Conservation (phyloP, 2,888 invertebrate genomes). For the Pristionchus maxplancki region DNA sequence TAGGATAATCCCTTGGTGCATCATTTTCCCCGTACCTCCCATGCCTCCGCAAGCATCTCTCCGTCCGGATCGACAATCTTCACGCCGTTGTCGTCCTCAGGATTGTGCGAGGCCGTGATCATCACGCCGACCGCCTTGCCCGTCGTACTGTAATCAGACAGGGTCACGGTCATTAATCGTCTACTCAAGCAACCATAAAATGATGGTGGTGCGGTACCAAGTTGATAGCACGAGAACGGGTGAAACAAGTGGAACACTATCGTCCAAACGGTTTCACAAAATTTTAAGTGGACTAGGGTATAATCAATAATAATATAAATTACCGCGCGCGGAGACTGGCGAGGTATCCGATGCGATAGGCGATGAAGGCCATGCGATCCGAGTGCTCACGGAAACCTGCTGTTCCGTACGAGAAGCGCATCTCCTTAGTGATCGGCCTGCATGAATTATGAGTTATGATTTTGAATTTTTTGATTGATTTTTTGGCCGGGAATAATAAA, state of each 20-base stretch:
- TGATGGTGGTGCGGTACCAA: too few relatives aligned
- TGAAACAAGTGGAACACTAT: too few relatives aligned
- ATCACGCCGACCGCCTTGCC: conserved; percentile 88
- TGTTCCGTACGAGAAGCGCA: conserved; percentile 66
- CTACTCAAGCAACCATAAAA: neutral
- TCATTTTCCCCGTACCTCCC: conserved; percentile 84
- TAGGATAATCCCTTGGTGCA: neutral
- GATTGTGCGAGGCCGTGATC: conserved; percentile 99
- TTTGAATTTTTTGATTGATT: too few relatives aligned
- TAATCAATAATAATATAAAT: too few relatives aligned
- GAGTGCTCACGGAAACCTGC: conserved; percentile 71
- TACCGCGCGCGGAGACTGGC: conserved; percentile 88
- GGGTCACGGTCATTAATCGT: neutral
- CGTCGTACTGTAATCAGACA: neutral
- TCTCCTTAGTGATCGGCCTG: conserved; percentile 20
- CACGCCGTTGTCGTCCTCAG: conserved; percentile 82
- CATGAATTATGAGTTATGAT: too few relatives aligned
- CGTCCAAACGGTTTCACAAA: too few relatives aligned
- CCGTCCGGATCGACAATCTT: conserved; percentile 96
- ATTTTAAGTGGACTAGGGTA: too few relatives aligned
- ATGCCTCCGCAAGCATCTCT: conserved; percentile 93
- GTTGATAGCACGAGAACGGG: too few relatives aligned
- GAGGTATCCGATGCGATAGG: conserved; percentile 94
- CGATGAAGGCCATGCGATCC: conserved; percentile 88
- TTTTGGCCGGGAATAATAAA: too few relatives aligned